Conservation (phyloP, 2,113 vertebrate genomes). For the Nansenia antarctica region DNA sequence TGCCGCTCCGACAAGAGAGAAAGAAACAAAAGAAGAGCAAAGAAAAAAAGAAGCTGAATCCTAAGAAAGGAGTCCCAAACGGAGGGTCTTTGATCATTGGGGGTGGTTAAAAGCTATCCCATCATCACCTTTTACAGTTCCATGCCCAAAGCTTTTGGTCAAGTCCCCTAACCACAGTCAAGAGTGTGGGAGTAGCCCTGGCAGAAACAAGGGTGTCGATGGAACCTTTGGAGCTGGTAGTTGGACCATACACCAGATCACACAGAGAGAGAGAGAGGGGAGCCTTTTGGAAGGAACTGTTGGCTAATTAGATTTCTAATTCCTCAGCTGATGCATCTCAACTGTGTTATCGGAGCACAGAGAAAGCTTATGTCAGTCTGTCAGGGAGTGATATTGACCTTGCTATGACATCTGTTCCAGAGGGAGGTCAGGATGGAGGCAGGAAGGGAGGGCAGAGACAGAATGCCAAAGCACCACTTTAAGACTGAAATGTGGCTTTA, state of each 20-base stretch:
- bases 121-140: conserved; percentile 50
- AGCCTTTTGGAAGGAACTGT: no score
- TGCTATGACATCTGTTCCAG: not conserved
- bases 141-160: conserved; percentile 21
- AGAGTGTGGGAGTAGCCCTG: no score
- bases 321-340: no score
- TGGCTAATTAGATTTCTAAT: no score
- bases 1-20: conserved; percentile 20
- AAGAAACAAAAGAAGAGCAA: conserved; percentile 28
- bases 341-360: not conserved
- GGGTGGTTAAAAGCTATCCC: conserved; percentile 34
- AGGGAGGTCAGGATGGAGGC: not conserved
- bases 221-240: no score
- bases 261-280: no score
- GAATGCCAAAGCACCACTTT: not conserved
- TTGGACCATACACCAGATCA: no score
- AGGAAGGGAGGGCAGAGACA: not conserved
- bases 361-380: not conserved
- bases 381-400: not conserved
- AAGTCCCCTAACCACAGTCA: conserved; percentile 34
- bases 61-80: conserved; percentile 36
- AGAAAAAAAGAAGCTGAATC: conserved; percentile 39
- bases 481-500: not conserved
- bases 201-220: no score
- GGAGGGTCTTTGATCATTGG: conserved; percentile 61